Conservation (phyloP, 2,113 vertebrate genomes). For the Cebus imitator region DNA sequence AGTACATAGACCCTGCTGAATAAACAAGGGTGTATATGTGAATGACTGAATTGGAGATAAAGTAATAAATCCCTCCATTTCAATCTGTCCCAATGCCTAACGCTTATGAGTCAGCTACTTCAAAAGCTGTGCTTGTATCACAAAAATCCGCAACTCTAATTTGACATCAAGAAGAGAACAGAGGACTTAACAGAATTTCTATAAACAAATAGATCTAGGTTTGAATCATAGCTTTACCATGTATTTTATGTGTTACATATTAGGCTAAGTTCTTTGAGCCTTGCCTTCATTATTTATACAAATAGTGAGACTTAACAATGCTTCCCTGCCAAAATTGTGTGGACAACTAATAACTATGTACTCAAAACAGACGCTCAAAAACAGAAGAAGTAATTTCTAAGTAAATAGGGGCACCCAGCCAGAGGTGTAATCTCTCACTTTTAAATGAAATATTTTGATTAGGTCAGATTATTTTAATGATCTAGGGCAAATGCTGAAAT, state of each 20-base stretch:
- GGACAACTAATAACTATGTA: neutral
- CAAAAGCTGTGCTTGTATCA: neutral
- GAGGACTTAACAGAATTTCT: neutral
- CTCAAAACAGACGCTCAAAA: neutral
- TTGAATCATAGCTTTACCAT: neutral
- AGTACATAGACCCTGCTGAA: neutral
- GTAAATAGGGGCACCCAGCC: neutral
- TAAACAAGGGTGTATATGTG: neutral
- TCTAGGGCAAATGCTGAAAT: neutral
- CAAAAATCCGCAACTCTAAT: neutral
- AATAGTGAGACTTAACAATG: neutral
- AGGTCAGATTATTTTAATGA: conserved; percentile 13
- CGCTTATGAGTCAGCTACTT: neutral
- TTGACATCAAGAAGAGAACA: neutral
- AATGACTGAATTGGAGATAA: neutral
- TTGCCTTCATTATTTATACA: neutral
- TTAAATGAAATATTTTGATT: conserved; percentile 33
- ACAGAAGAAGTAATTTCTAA: neutral
- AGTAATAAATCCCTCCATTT: neutral
- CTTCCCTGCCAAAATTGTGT: neutral
- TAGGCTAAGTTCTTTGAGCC: neutral
- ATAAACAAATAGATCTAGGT: neutral
- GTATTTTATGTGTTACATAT: neutral
- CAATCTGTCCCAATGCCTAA: neutral
- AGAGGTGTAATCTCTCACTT: neutral